These are phyloP conservation scores for Anomalospiza imberbis DNA, from an alignment of 2,797 vertebrate species.

Conservation along the genomic window DNA sequence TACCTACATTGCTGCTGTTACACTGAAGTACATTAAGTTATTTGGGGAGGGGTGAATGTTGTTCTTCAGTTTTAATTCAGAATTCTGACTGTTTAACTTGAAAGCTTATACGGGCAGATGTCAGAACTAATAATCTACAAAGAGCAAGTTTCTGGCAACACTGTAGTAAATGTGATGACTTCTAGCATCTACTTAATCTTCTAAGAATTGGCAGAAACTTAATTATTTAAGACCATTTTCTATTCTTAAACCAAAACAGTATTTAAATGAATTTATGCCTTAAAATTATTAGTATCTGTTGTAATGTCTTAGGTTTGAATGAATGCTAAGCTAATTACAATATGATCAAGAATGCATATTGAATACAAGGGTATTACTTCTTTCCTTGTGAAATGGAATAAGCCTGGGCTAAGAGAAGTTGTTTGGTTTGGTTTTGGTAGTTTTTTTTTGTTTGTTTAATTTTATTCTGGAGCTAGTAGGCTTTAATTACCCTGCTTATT, in stretches of 20 bases:
- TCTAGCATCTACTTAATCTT: background rate
- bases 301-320: background rate
- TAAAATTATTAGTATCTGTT: background rate
- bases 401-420: background rate
- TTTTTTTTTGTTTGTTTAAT: background rate
- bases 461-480: background rate
- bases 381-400: background rate
- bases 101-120: slow-evolving; percentile 1
- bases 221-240: background rate
- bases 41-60: background rate
- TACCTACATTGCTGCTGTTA: background rate
- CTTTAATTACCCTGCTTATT: slow-evolving; percentile 8
- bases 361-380: background rate
- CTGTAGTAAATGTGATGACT: background rate
- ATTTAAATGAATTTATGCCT: background rate
- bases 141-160: background rate
- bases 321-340: background rate
- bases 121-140: background rate
- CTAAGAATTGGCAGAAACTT: background rate
- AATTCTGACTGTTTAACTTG: slow-evolving; percentile 11
- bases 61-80: background rate
- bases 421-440: background rate
- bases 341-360: background rate
- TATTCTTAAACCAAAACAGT: background rate
- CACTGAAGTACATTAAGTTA: background rate